Percentiles rank a stretch among this genome's conserved stretches.
Evolutionary conservation across 2,113 vertebrate genomes (phyloP).

Genomic region (Chionis minor): DNA sequence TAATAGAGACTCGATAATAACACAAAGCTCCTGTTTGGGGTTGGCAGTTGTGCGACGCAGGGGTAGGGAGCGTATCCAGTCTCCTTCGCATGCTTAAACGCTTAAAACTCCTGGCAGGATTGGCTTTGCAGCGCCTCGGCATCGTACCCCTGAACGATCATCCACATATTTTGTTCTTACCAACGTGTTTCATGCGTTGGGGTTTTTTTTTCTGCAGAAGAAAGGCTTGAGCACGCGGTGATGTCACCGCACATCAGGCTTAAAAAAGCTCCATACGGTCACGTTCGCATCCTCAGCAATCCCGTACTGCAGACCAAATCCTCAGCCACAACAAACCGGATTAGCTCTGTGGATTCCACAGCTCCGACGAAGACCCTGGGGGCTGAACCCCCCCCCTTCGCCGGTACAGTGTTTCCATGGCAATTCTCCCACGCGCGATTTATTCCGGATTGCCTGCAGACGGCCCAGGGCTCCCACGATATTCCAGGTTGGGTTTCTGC

Average conservation of each 20-base stretch:
- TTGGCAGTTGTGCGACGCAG: background rate
- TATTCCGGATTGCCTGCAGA: background rate
- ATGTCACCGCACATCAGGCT: background rate
- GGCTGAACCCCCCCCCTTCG: too few species aligned
- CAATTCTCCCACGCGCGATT: background rate
- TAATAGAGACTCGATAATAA: background rate
- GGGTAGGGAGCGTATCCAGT: accelerated
- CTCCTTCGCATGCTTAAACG: background rate
- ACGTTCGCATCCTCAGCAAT: background rate
- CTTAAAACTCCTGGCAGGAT: background rate
- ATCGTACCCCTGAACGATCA: accelerated
- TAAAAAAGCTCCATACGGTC: background rate
- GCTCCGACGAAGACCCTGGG: accelerated
- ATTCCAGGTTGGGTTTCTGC: background rate
- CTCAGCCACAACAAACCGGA: accelerated
- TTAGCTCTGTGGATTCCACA: background rate
- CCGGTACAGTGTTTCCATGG: background rate
- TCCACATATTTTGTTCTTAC: background rate
- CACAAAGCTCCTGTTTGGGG: background rate
- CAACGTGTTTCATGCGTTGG: background rate
- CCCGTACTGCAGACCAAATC: background rate
- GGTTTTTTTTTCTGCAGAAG: background rate
- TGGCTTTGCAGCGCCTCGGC: background rate
- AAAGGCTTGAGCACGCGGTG: background rate
- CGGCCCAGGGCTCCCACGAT: background rate